Percentiles rank a stretch among this genome's conserved stretches.
phyloP scores from a whole-genome alignment of 2,113 vertebrate species.

The Genyomyrus donnyi region DNA sequence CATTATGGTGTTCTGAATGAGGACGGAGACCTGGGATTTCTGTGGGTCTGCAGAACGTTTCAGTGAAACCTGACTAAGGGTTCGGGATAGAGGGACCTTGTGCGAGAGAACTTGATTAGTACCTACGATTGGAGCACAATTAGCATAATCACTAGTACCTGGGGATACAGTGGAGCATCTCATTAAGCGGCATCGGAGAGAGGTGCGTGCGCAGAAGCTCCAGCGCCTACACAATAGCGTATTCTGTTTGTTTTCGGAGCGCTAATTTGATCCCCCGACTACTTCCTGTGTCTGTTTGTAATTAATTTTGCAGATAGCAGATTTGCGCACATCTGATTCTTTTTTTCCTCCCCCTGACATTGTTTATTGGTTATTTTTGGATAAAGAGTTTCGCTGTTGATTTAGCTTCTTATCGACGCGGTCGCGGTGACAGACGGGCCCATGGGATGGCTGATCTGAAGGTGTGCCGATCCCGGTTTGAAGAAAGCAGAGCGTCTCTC shows the following conservation, averaged over 20 bases:
- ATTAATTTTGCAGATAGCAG: conserved; percentile 12
- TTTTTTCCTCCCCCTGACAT: neutral
- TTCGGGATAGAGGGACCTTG: neutral
- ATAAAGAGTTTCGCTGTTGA: neutral
- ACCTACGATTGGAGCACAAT: neutral
- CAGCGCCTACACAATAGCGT: neutral
- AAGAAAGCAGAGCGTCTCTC: neutral
- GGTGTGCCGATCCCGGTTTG: neutral
- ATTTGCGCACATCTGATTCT: neutral
- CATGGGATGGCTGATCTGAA: neutral
- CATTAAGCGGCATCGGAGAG: neutral
- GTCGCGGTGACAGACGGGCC: neutral
- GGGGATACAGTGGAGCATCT: neutral
- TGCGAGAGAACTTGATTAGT: neutral
- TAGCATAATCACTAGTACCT: conserved; percentile 2
- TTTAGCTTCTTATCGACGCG: neutral
- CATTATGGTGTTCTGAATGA: neutral
- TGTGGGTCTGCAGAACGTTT: neutral
- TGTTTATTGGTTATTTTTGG: conserved; percentile 2
- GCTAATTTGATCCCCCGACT: neutral
- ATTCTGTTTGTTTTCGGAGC: neutral
- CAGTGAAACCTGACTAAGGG: neutral
- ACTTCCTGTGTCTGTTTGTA: neutral
- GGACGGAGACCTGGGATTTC: neutral
- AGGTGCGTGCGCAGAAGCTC: neutral